Evolutionary conservation across 2,113 vertebrate species (phyloP).

Genomic region (Cinclus mexicanus): DNA sequence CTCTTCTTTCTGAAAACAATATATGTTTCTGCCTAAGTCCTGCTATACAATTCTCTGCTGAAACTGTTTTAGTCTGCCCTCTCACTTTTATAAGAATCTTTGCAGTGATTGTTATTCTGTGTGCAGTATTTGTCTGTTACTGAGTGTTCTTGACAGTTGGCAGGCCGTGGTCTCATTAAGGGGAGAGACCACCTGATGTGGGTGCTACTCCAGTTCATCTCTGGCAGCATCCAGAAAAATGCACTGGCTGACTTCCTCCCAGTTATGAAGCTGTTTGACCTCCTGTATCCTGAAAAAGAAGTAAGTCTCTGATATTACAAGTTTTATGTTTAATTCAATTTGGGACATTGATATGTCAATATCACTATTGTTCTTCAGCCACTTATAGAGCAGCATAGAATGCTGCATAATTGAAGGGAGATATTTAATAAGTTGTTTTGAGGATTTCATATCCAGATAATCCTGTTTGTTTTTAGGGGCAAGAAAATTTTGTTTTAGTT

Average conservation of each 20-base stretch:
- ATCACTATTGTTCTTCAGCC: background rate
- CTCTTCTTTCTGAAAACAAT: background rate
- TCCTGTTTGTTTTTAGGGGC: background rate
- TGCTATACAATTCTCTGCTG: background rate
- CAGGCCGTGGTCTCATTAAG: slow-evolving; percentile 97
- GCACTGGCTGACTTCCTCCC: slow-evolving; percentile 95
- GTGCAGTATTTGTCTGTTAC: background rate
- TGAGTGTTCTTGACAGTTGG: slow-evolving; percentile 82
- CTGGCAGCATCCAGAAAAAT: slow-evolving; percentile 98
- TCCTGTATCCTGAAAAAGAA: slow-evolving; percentile 98
- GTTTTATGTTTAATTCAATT: background rate
- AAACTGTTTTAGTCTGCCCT: background rate
- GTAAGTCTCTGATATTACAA: slow-evolving; percentile 69
- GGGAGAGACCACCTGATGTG: slow-evolving; percentile 98
- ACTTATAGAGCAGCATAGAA: background rate
- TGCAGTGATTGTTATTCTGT: background rate
- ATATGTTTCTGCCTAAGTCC: background rate
- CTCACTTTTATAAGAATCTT: background rate
- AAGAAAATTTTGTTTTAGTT: background rate
- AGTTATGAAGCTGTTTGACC: slow-evolving; percentile 99
- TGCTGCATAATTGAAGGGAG: background rate
- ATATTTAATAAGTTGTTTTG: background rate
- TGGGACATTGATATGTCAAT: background rate
- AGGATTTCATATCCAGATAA: background rate
- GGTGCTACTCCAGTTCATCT: slow-evolving; percentile 98